These are phyloP conservation scores for Rhagium mordax DNA, from an alignment of 2,888 invertebrate species.

Conservation along the genomic window DNA sequence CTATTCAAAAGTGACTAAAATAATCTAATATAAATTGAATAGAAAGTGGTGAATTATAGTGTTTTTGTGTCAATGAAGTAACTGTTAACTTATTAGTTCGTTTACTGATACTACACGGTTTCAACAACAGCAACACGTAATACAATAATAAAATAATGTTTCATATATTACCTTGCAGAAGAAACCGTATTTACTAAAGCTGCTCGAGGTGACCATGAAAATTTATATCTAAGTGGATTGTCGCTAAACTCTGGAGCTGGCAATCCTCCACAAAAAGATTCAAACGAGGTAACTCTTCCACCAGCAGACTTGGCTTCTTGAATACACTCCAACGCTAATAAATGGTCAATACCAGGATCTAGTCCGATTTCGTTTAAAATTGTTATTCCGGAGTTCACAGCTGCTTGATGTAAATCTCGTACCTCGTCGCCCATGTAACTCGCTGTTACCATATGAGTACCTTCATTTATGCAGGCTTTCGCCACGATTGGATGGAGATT, in stretches of 20 bases:
- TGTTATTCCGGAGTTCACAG: constrained; percentile 91
- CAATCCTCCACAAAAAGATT: constrained; percentile 97
- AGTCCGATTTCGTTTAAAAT: constrained; percentile 97
- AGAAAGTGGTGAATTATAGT: no score
- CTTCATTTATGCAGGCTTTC: constrained; percentile 87
- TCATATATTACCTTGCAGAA: constrained; percentile 80
- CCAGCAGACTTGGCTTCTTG: constrained; percentile 92
- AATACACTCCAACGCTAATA: constrained; percentile 97
- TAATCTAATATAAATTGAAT: no score
- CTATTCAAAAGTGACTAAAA: no score
- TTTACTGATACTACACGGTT: no score
- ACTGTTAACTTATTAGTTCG: no score
- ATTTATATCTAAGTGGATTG: constrained; percentile 92
- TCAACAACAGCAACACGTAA: no score
- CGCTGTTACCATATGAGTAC: constrained; percentile 96
- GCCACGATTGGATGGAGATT: constrained; percentile 90
- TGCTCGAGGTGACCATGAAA: constrained; percentile 97
- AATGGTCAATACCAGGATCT: constrained; percentile 91
- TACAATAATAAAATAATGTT: no score
- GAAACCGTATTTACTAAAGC: constrained; percentile 92
- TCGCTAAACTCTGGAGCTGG: constrained; percentile 97
- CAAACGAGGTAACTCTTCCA: constrained; percentile 94
- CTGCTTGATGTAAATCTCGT: constrained; percentile 82
- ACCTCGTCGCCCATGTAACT: constrained; percentile 94
- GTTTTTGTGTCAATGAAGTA: no score